Evolutionary conservation across 2,797 vertebrate species (phyloP).

Genomic region (Parambassis ranga): DNA sequence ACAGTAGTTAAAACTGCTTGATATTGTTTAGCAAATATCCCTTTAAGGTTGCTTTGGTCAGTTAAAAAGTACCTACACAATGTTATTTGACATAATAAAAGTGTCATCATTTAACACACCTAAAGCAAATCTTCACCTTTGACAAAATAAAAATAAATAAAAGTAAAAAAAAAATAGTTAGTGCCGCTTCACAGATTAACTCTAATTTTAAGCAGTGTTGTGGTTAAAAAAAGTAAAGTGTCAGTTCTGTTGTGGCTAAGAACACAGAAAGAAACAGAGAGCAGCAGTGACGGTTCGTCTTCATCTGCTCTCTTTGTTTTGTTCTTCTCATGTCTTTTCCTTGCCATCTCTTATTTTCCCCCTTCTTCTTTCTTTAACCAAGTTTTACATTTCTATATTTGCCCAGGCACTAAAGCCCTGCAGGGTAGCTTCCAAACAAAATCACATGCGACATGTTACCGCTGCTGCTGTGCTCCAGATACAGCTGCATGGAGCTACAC

Average conservation of each 20-base stretch:
- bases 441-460: conserved; percentile 26
- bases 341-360: not conserved
- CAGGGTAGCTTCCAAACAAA: conserved; percentile 17
- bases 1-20: too few relatives aligned
- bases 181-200: not conserved
- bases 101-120: too few relatives aligned
- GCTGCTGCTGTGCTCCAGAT: conserved; percentile 13
- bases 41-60: too few relatives aligned
- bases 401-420: conserved; percentile 1
- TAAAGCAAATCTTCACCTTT: too few relatives aligned
- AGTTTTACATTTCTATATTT: conserved; percentile 29
- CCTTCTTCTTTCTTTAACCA: not conserved
- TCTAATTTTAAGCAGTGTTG: not conserved
- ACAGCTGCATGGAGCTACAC: not conserved
- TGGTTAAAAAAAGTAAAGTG: not conserved
- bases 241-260: conserved; percentile 4
- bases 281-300: conserved; percentile 1
- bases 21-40: too few relatives aligned
- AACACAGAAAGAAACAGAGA: conserved; percentile 27
- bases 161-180: too few relatives aligned
- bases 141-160: too few relatives aligned
- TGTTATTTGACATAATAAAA: too few relatives aligned
- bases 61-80: too few relatives aligned
- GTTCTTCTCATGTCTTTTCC: not conserved
- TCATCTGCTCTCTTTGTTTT: not conserved